phyloP scores from a whole-genome alignment of 2,113 vertebrate genomes.

The Anhinga rufa region DNA sequence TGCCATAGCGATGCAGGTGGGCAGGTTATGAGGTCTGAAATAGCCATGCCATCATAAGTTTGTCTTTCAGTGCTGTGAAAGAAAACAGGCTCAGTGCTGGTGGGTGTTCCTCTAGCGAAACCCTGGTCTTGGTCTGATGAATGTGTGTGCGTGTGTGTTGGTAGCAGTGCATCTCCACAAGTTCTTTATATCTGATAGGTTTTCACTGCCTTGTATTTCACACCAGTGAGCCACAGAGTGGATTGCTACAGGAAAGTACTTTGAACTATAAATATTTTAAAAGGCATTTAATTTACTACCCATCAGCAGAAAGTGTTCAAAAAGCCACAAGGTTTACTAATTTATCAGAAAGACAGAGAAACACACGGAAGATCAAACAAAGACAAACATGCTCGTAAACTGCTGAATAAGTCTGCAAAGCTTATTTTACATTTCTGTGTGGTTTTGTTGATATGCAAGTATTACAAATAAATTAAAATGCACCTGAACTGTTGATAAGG shows the following conservation, averaged over 20 bases:
- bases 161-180: background rate
- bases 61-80: background rate
- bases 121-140: accelerated
- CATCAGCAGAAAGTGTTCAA: conserved; percentile 52
- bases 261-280: conserved; percentile 55
- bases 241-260: conserved; percentile 6
- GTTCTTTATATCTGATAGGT: background rate
- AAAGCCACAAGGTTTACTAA: conserved; percentile 59
- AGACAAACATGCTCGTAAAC: conserved; percentile 35
- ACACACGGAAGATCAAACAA: conserved; percentile 34
- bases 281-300: conserved; percentile 56
- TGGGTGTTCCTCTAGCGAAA: background rate
- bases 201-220: conserved; percentile 44
- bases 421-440: conserved; percentile 18
- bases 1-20: background rate
- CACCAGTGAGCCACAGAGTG: background rate
- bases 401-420: conserved; percentile 36
- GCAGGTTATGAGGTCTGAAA: conserved; percentile 29
- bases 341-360: conserved; percentile 55
- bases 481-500: conserved; percentile 15
- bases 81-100: background rate
- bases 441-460: conserved; percentile 30
- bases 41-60: conserved; percentile 7
- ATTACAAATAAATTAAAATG: conserved; percentile 35
- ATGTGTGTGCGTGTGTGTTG: background rate